Conservation (phyloP, 2,888 invertebrate genomes). For the Coenonympha arcania region DNA sequence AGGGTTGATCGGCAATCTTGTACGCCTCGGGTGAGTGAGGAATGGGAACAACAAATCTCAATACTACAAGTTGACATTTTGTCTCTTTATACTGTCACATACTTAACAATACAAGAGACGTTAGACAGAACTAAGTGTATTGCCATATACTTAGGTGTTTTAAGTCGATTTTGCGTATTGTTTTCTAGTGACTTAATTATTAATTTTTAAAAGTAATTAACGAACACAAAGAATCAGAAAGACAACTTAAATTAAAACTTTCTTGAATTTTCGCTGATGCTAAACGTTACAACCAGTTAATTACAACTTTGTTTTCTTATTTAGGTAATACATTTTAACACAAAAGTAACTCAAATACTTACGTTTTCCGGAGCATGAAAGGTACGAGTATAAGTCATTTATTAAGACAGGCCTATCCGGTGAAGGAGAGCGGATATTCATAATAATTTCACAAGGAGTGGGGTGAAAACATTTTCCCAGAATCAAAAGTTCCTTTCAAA, state of each 20-base stretch:
- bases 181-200: too few species aligned
- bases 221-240: too few species aligned
- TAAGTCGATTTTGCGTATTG: too few species aligned
- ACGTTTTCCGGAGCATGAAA: conserved; percentile 18
- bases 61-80: conserved; percentile 23
- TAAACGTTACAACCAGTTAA: neutral
- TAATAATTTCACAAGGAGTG: conserved; percentile 63
- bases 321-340: neutral
- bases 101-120: neutral
- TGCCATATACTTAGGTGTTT: too few species aligned
- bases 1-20: conserved; percentile 48
- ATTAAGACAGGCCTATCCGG: conserved; percentile 31
- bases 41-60: conserved; percentile 21
- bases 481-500: conserved; percentile 72
- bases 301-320: neutral
- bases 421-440: conserved; percentile 59
- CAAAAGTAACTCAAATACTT: conserved; percentile 11
- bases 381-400: conserved; percentile 22
- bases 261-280: too few species aligned
- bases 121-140: neutral
- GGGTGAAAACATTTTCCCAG: conserved; percentile 62
- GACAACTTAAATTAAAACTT: too few species aligned
- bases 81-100: conserved; percentile 9
- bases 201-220: too few species aligned
- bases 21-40: conserved; percentile 33